These are phyloP conservation scores for Tanytarsus gracilentus DNA, from an alignment of 2,888 invertebrate genomes.

Conservation along the genomic window DNA sequence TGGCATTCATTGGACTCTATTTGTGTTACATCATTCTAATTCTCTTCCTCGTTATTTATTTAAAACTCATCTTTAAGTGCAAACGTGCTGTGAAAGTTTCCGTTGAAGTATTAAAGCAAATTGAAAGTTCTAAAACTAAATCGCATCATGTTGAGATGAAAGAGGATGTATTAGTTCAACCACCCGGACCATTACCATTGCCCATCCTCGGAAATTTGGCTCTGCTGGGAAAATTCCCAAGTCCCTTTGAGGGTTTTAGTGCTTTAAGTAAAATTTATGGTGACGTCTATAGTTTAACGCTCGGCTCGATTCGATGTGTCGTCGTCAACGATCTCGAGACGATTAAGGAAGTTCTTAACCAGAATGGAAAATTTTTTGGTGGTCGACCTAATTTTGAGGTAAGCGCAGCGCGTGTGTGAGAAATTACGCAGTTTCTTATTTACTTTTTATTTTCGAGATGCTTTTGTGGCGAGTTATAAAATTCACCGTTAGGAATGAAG, in stretches of 20 bases:
- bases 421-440: too few species aligned
- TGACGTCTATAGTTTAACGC: slow-evolving; percentile 58
- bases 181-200: slow-evolving; percentile 56
- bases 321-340: slow-evolving; percentile 64
- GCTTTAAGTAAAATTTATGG: slow-evolving; percentile 60
- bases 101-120: not conserved
- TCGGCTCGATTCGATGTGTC: slow-evolving; percentile 60
- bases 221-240: slow-evolving; percentile 52
- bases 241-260: slow-evolving; percentile 64
- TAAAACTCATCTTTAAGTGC: slow-evolving; percentile 8
- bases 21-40: slow-evolving; percentile 10
- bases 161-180: slow-evolving; percentile 34
- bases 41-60: slow-evolving; percentile 11
- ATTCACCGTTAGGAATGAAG: too few species aligned
- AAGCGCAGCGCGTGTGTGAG: not conserved
- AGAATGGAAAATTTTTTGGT: slow-evolving; percentile 72
- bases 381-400: slow-evolving; percentile 64
- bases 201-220: slow-evolving; percentile 66
- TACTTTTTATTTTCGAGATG: too few species aligned
- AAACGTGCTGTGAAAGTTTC: slow-evolving; percentile 15
- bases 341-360: slow-evolving; percentile 66
- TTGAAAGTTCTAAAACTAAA: not conserved
- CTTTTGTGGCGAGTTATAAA: too few species aligned
- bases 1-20: slow-evolving; percentile 7
- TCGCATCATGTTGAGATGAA: not conserved